A percentile compares a stretch with the other conserved stretches of the same genome.
Conservation (phyloP, 2,113 vertebrate species). For the Lynx canadensis region DNA sequence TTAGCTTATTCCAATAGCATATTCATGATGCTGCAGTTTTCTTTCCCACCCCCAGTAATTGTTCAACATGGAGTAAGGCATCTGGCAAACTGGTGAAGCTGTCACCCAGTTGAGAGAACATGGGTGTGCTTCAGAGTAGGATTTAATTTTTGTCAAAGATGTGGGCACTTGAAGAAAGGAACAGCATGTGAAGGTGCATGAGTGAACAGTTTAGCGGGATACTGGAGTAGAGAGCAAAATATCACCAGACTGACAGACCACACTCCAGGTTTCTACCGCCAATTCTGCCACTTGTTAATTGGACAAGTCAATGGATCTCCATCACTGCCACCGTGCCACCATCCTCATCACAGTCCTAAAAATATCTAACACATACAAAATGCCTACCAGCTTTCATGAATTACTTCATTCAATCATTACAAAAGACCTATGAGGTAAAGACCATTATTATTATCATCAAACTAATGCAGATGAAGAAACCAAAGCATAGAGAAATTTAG, state of each 20-base stretch:
- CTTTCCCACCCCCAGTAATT: neutral
- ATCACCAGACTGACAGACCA: neutral
- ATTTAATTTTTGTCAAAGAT: neutral
- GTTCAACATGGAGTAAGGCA: neutral
- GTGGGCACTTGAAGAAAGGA: neutral
- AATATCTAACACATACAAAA: neutral
- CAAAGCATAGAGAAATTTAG: neutral
- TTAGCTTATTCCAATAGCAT: neutral
- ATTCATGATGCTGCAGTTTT: neutral
- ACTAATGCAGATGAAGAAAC: neutral
- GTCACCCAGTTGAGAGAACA: neutral
- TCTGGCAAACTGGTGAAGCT: neutral
- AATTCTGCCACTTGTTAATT: neutral
- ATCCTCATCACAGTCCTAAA: neutral
- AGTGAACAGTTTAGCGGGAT: neutral
- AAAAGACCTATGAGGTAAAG: neutral
- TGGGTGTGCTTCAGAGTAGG: neutral
- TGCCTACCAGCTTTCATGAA: neutral
- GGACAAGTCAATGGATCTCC: neutral
- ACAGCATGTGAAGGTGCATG: neutral
- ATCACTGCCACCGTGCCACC: neutral
- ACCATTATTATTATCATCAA: neutral
- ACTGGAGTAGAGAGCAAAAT: neutral
- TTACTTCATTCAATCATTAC: neutral
- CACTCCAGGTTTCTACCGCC: neutral